phyloP scores from a whole-genome alignment of 2,113 vertebrate genomes.

The Anas platyrhynchos region DNA sequence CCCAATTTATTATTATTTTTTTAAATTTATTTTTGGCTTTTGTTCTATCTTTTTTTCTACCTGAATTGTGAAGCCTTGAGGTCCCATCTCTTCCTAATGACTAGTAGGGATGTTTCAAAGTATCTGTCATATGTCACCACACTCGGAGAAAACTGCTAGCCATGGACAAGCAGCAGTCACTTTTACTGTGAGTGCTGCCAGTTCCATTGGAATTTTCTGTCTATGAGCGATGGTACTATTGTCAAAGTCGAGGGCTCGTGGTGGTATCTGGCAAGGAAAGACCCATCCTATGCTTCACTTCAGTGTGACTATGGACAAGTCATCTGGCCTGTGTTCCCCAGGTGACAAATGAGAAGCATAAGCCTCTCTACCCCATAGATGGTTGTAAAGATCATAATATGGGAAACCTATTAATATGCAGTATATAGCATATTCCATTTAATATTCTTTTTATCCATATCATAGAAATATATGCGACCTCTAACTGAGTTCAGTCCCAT shows the following conservation, averaged over 20 bases:
- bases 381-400: not conserved
- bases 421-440: not conserved
- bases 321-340: not conserved
- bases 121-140: not conserved
- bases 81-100: not conserved
- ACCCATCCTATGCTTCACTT: not conserved
- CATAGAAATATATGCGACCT: not conserved
- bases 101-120: not conserved
- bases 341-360: not conserved
- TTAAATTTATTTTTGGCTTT: not conserved
- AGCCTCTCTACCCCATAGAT: not conserved
- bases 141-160: not conserved
- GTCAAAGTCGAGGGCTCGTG: not conserved
- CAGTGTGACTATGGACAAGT: not conserved
- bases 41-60: not conserved
- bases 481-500: not conserved
- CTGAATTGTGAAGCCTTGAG: not conserved
- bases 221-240: not conserved
- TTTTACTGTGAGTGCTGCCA: not conserved
- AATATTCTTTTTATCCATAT: not conserved
- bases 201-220: not conserved
- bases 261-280: not conserved
- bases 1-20: not conserved
- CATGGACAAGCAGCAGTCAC: not conserved
- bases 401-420: not conserved